Evolutionary conservation across 2,113 vertebrate species (phyloP).

Genomic region (Neopipo cinnamomea): DNA sequence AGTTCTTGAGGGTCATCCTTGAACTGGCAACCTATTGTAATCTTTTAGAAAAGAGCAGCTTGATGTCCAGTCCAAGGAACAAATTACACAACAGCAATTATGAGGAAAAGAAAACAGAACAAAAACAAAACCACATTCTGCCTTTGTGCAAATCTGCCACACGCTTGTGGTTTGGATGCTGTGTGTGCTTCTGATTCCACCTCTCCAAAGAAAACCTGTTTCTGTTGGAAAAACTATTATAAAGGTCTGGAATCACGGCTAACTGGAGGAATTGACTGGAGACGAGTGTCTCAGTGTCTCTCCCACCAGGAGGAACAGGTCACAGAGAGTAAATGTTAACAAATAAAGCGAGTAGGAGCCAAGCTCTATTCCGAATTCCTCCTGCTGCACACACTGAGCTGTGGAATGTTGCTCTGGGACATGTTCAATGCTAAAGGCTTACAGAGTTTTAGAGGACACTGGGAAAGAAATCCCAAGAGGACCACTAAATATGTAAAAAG

Average conservation of each 20-base stretch:
- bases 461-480: not conserved
- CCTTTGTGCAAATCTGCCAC: not conserved
- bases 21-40: not conserved
- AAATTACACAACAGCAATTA: not conserved
- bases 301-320: not conserved
- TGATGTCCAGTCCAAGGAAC: not conserved
- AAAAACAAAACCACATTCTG: not conserved
- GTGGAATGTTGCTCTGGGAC: not conserved
- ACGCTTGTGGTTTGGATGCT: not conserved
- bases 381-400: not conserved
- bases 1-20: not conserved
- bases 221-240: rapidly evolving
- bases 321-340: not conserved
- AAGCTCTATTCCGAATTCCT: not conserved
- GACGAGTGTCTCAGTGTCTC: not conserved
- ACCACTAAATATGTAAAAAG: not conserved
- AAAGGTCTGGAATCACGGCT: not conserved
- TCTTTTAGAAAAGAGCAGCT: not conserved
- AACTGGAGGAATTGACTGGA: not conserved
- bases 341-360: not conserved
- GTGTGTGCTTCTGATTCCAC: rapidly evolving
- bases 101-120: not conserved
- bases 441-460: not conserved
- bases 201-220: not conserved
- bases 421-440: not conserved